Evolutionary conservation across 2,888 invertebrate species (phyloP).

Genomic region (Ectemnius continuus): DNA sequence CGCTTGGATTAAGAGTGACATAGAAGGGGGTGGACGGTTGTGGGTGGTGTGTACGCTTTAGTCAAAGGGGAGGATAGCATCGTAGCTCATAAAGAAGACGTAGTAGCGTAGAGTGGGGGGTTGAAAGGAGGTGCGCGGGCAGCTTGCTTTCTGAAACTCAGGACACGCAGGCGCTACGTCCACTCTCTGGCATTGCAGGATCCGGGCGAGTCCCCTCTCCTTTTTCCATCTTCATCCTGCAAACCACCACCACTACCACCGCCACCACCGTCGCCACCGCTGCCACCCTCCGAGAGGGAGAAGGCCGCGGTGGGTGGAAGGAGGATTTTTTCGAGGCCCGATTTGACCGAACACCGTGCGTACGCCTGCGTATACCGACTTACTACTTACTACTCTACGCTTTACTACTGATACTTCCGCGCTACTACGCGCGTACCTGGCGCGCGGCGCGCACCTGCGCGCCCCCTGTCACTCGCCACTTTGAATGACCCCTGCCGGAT

Average conservation of each 20-base stretch:
- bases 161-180: constrained; percentile 64
- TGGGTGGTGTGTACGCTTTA: too few species aligned
- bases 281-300: too few species aligned
- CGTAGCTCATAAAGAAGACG: too few species aligned
- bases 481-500: too few species aligned
- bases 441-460: constrained; percentile 46
- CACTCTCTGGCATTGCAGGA: constrained; percentile 61
- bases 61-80: too few species aligned
- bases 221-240: neutral
- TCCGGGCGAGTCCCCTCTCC: constrained; percentile 18
- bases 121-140: constrained; percentile 4
- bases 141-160: constrained; percentile 39
- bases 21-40: too few species aligned
- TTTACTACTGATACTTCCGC: constrained; percentile 63
- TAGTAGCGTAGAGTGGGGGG: too few species aligned
- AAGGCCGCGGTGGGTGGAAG: neutral
- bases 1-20: too few species aligned
- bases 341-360: constrained; percentile 58
- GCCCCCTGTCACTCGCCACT: constrained; percentile 13
- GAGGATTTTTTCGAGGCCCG: constrained; percentile 44
- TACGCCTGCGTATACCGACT: constrained; percentile 71
- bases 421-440: constrained; percentile 58
- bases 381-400: constrained; percentile 65
- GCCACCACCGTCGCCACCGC: constrained; percentile 22
- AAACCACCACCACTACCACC: constrained; percentile 4